These are phyloP conservation scores for Pachycephala philippinensis DNA, from an alignment of 2,113 vertebrate species.

Conservation along the genomic window DNA sequence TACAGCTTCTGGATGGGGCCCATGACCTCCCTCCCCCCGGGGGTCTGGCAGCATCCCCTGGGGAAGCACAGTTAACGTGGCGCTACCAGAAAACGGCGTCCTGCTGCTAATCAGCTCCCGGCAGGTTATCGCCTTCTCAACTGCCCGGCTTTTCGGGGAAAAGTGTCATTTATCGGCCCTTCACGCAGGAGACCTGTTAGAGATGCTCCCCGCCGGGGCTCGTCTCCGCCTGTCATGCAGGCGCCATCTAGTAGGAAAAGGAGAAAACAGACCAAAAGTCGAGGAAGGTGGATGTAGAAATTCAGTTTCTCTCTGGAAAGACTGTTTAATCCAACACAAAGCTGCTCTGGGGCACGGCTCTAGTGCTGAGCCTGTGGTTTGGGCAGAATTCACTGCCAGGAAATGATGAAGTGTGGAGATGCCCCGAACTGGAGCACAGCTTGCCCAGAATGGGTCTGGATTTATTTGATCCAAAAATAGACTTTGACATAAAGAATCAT, in stretches of 20 bases:
- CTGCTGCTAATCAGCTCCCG: not conserved
- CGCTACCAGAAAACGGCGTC: not conserved
- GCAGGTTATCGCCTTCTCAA: not conserved
- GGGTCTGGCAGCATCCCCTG: not conserved
- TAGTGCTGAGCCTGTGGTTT: not conserved
- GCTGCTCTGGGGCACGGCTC: not conserved
- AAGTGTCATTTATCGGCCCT: slow-evolving; percentile 2
- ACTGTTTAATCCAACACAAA: not conserved
- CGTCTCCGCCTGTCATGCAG: not conserved
- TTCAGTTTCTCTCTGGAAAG: not conserved
- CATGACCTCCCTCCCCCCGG: fast-evolving
- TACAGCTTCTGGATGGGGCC: not conserved
- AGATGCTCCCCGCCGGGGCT: not conserved
- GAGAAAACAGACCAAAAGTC: not conserved
- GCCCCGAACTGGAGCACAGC: not conserved
- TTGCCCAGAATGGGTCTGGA: not conserved
- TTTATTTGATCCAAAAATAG: not conserved
- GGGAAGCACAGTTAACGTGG: not conserved
- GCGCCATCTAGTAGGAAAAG: slow-evolving; percentile 56
- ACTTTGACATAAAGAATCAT: not conserved
- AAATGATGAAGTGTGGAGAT: not conserved
- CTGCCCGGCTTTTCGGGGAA: slow-evolving; percentile 8
- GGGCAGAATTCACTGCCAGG: not conserved
- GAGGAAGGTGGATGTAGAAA: not conserved
- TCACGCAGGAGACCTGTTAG: not conserved